Percentiles rank a stretch among this genome's conserved stretches.
Evolutionary conservation across 2,797 vertebrate genomes (phyloP).

Genomic region (Jordanella pulchra): DNA sequence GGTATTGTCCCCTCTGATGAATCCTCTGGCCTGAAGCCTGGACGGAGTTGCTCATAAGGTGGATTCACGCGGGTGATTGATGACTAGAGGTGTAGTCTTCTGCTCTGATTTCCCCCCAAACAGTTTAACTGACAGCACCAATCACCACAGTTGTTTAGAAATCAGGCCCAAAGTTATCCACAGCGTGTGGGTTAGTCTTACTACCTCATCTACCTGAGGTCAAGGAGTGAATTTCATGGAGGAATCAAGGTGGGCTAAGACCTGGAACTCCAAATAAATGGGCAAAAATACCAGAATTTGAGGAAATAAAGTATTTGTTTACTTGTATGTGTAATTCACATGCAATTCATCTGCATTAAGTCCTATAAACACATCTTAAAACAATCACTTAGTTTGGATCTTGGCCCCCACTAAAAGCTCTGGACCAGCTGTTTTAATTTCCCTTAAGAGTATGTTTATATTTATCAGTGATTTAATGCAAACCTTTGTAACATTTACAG

Average conservation of each 20-base stretch:
- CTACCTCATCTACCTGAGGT: constrained; percentile 8
- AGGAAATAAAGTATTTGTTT: neutral
- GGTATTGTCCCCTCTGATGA: constrained; percentile 68
- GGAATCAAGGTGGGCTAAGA: neutral
- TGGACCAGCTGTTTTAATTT: neutral
- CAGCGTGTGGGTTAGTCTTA: constrained; percentile 21
- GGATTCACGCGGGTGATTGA: constrained; percentile 72
- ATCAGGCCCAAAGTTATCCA: constrained; percentile 38
- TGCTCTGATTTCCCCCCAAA: constrained; percentile 64
- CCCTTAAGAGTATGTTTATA: neutral
- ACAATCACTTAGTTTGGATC: neutral
- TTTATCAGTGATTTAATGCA: neutral
- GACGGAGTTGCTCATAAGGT: constrained; percentile 44
- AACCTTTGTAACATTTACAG: neutral
- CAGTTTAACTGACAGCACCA: constrained; percentile 58
- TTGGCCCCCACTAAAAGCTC: neutral
- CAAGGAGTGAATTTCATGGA: neutral
- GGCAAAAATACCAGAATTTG: neutral
- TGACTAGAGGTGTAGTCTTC: constrained; percentile 65
- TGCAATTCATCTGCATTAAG: neutral
- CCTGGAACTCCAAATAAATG: neutral
- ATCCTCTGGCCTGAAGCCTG: constrained; percentile 62
- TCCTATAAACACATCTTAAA: neutral
- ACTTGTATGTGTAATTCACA: neutral
- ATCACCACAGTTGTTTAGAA: constrained; percentile 55